Evolutionary conservation across 2,888 invertebrate genomes (phyloP).

Genomic region (Oxyteleia sp.): DNA sequence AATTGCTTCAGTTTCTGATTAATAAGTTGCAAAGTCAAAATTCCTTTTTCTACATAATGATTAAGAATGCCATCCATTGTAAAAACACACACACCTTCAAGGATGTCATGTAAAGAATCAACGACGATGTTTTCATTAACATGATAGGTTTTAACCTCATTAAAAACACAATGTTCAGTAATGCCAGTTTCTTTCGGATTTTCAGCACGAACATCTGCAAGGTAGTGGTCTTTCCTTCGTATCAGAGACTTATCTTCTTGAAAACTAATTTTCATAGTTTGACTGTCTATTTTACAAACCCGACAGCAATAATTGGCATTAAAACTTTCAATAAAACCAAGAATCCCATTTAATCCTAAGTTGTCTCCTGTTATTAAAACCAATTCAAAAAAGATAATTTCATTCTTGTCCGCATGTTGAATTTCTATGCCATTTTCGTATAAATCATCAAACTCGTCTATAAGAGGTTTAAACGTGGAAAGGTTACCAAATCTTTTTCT

Average conservation of each 20-base stretch:
- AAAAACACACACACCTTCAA: constrained; percentile 14
- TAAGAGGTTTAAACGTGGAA: constrained; percentile 25
- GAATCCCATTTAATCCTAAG: constrained; percentile 42
- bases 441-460: constrained; percentile 46
- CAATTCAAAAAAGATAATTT: constrained; percentile 49
- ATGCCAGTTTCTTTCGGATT: constrained; percentile 23
- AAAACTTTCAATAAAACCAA: constrained; percentile 59
- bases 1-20: constrained; percentile 27
- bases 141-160: constrained; percentile 45
- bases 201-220: constrained; percentile 28
- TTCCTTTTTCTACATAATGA: constrained; percentile 4
- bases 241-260: constrained; percentile 14
- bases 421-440: constrained; percentile 12
- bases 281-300: constrained; percentile 42
- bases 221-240: constrained; percentile 34
- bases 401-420: not conserved
- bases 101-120: constrained; percentile 16
- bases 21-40: constrained; percentile 5
- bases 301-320: constrained; percentile 46
- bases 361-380: constrained; percentile 63
- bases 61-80: constrained; percentile 26
- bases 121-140: constrained; percentile 16
- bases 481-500: constrained; percentile 47
- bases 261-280: constrained; percentile 11
- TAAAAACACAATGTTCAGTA: constrained; percentile 46